Percentiles rank a stretch among this genome's conserved stretches.
Evolutionary conservation across 2,113 vertebrate species (phyloP).

Genomic region (Symphodus melops): DNA sequence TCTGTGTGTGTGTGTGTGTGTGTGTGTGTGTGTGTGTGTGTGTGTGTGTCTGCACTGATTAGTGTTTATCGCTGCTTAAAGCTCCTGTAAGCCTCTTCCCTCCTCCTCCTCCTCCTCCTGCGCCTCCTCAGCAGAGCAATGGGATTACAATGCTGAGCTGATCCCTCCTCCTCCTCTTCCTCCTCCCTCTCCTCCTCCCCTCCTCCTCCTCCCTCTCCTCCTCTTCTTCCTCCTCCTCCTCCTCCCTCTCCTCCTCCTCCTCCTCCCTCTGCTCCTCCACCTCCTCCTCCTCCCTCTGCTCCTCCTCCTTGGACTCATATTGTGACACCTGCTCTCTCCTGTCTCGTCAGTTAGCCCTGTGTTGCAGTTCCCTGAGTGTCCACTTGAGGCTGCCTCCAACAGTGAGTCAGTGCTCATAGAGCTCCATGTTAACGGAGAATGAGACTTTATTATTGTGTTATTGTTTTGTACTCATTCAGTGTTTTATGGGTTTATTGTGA

Average conservation of each 20-base stretch:
- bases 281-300: not conserved
- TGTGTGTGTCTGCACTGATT: slow-evolving; percentile 16
- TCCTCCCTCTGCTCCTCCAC: not conserved
- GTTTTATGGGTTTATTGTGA: no score
- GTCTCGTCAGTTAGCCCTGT: slow-evolving; percentile 41
- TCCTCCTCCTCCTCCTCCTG: slow-evolving; percentile 45
- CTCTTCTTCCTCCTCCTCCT: not conserved
- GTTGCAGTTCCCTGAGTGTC: not conserved
- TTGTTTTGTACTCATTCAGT: no score
- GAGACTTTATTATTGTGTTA: not conserved
- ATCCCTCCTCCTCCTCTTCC: slow-evolving; percentile 8
- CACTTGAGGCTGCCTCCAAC: not conserved
- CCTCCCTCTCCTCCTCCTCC: not conserved
- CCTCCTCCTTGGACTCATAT: slow-evolving; percentile 34
- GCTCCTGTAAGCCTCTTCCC: slow-evolving; percentile 53
- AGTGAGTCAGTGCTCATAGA: not conserved
- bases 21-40: not conserved
- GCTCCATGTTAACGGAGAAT: not conserved
- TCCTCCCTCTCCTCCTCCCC: not conserved
- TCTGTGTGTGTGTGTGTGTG: not conserved
- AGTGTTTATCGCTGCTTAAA: slow-evolving; percentile 48
- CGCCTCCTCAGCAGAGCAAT: slow-evolving; percentile 46
- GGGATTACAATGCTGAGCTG: slow-evolving; percentile 60
- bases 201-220: slow-evolving; percentile 5
- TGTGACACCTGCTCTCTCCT: slow-evolving; percentile 49